A percentile compares a stretch with the other conserved stretches of the same genome.
phyloP scores from a whole-genome alignment of 2,888 invertebrate genomes.

The Drosophila anomalipes region DNA sequence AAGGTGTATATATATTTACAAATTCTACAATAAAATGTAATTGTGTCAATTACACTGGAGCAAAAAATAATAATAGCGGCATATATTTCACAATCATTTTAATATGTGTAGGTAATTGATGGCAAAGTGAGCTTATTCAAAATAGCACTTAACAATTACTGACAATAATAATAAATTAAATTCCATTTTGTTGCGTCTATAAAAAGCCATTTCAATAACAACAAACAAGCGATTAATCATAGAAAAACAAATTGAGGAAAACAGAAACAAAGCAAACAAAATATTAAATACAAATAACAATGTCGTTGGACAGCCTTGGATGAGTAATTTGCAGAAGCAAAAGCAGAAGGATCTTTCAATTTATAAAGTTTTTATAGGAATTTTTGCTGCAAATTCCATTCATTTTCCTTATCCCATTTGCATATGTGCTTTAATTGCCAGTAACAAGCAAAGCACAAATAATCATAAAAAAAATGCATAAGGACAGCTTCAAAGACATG shows the following conservation, averaged over 20 bases:
- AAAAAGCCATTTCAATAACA: conserved; percentile 37
- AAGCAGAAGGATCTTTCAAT: not conserved
- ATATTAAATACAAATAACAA: conserved; percentile 23
- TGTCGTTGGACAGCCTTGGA: conserved; percentile 20
- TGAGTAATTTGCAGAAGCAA: conserved; percentile 1
- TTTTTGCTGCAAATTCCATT: not conserved
- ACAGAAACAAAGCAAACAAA: not conserved
- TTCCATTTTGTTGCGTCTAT: conserved; percentile 23
- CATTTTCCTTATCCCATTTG: not conserved
- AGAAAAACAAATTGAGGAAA: conserved; percentile 39
- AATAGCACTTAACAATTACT: conserved; percentile 25
- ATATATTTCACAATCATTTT: conserved; percentile 13
- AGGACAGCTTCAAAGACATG: conserved; percentile 12
- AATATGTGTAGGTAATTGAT: conserved; percentile 1
- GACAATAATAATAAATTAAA: conserved; percentile 6
- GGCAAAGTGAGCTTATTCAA: conserved; percentile 17
- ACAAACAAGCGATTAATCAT: conserved; percentile 35
- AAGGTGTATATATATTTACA: not conserved
- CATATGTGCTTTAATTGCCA: conserved; percentile 28
- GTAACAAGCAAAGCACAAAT: conserved; percentile 46
- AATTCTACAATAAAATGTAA: conserved; percentile 24
- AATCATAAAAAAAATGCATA: conserved; percentile 51
- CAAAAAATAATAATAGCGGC: conserved; percentile 13
- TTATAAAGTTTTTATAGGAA: not conserved
- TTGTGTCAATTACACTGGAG: conserved; percentile 44